These are phyloP conservation scores for Equus przewalskii DNA, from an alignment of 2,113 vertebrate species.

Conservation along the genomic window DNA sequence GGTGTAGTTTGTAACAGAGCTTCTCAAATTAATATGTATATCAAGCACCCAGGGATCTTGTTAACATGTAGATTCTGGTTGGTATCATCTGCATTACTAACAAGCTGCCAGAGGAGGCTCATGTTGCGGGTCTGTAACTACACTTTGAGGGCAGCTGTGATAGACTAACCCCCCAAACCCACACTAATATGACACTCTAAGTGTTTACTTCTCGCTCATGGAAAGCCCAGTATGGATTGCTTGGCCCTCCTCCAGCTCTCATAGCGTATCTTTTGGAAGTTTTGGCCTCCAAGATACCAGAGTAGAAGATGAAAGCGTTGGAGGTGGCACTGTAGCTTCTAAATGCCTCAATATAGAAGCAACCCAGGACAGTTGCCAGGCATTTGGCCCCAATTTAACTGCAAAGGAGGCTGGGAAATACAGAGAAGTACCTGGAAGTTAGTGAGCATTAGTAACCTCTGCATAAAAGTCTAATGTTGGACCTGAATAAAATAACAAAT, in stretches of 20 bases:
- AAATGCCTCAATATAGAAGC: slow-evolving; percentile 1
- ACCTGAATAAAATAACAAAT: neutral
- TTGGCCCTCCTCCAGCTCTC: neutral
- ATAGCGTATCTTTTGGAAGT: neutral
- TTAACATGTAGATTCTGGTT: slow-evolving; percentile 13
- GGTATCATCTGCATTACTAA: neutral
- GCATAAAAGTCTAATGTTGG: neutral
- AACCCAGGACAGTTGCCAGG: neutral
- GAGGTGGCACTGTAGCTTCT: neutral
- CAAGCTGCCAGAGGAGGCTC: neutral
- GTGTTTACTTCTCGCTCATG: neutral
- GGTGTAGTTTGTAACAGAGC: slow-evolving; percentile 9
- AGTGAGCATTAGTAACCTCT: neutral
- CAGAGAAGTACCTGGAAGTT: neutral
- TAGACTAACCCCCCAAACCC: neutral
- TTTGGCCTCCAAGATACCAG: neutral
- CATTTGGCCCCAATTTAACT: neutral
- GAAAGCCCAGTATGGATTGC: neutral
- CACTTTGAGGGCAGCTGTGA: neutral
- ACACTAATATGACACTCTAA: neutral
- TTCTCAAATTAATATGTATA: slow-evolving; percentile 14
- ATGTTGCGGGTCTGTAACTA: neutral
- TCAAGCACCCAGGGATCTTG: neutral
- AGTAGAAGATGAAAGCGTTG: neutral
- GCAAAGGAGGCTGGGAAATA: neutral